phyloP scores from a whole-genome alignment of 2,113 vertebrate genomes.

The Saccopteryx leptura region DNA sequence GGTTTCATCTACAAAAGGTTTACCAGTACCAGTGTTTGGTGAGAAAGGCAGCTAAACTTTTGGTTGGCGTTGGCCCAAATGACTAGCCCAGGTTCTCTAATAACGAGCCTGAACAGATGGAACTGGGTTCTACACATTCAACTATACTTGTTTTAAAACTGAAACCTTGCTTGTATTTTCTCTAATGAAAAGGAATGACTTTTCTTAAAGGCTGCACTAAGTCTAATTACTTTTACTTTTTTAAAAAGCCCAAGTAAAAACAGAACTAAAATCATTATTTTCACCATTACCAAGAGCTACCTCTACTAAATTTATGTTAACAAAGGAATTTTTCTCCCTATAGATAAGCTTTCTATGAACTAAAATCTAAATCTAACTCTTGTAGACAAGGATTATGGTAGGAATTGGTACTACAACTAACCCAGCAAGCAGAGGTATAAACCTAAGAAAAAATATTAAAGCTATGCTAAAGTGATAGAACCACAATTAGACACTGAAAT shows the following conservation, averaged over 20 bases:
- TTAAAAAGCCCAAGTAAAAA: background rate
- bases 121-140: slow-evolving; percentile 71
- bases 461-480: slow-evolving; percentile 43
- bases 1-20: slow-evolving; percentile 80
- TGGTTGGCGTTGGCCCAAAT: slow-evolving; percentile 80
- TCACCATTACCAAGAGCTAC: slow-evolving; percentile 59
- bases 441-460: background rate
- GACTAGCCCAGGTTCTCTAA: slow-evolving; percentile 70
- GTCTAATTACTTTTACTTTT: slow-evolving; percentile 38
- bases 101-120: slow-evolving; percentile 67
- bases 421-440: background rate
- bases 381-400: background rate
- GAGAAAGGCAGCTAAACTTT: slow-evolving; percentile 85
- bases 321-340: slow-evolving; percentile 44
- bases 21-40: slow-evolving; percentile 76
- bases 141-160: slow-evolving; percentile 58
- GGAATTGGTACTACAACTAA: background rate
- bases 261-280: slow-evolving; percentile 47
- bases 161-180: slow-evolving; percentile 57
- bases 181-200: slow-evolving; percentile 70
- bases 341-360: slow-evolving; percentile 63
- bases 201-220: slow-evolving; percentile 58
- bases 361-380: slow-evolving; percentile 66
- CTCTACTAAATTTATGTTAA: slow-evolving; percentile 36
- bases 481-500: slow-evolving; percentile 76